Percentiles rank a stretch among this genome's conserved stretches.
phyloP scores from a whole-genome alignment of 2,113 vertebrate species.

The Naja naja region DNA sequence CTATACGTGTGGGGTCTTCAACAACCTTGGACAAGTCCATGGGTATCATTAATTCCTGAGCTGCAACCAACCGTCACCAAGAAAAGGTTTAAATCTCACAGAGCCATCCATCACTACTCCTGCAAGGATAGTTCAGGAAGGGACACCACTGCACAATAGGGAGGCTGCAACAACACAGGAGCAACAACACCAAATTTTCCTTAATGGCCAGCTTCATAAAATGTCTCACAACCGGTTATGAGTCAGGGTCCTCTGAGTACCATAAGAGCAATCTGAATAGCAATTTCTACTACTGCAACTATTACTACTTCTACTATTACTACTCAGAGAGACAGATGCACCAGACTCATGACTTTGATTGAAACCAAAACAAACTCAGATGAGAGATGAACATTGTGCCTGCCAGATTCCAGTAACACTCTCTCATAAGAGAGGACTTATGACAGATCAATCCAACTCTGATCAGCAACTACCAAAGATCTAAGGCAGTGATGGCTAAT shows the following conservation, averaged over 20 bases:
- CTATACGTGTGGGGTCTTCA: not conserved
- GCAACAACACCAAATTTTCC: not conserved
- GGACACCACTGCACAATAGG: not conserved
- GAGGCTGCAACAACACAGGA: not conserved
- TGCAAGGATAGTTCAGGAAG: not conserved
- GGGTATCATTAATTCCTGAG: not conserved
- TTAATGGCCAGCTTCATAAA: not conserved
- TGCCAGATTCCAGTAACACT: not conserved
- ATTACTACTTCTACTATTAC: not conserved
- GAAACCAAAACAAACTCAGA: not conserved
- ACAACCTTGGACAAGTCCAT: not conserved
- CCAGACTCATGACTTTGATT: not conserved
- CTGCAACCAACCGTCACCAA: not conserved
- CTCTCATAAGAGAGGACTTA: not conserved
- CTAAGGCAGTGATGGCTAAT: no score
- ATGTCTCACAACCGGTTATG: not conserved
- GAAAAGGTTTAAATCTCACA: not conserved
- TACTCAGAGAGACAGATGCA: not conserved
- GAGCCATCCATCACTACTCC: not conserved
- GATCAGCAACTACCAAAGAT: not conserved
- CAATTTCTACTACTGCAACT: not conserved
- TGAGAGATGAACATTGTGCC: not conserved
- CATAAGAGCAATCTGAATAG: not conserved
- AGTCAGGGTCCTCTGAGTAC: not conserved
- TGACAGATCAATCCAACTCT: not conserved